Evolutionary conservation across 2,888 invertebrate genomes (phyloP), one percentile per base, ranked within the genome.

Genomic region (Formica aserva): DNA sequence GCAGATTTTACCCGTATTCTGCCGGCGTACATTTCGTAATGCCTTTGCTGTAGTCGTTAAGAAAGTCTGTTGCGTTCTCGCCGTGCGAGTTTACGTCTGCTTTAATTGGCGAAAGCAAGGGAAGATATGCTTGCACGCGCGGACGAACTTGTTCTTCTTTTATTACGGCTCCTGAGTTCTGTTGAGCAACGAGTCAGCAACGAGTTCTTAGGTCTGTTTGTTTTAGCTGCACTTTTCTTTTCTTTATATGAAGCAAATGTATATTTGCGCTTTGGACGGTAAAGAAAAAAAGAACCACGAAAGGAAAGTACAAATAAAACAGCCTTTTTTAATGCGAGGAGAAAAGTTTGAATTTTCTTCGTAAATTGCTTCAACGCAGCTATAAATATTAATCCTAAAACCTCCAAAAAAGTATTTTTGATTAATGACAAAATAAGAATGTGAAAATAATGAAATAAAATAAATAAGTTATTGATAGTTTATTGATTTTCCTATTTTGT

Each of bases 151-250:
- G 11, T 32, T 65, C 32, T 15, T 45, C 38, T 75, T 65, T 75
- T 18, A 38, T 22, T 48, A 18, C 38, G 38, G 26, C 29, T n/a
- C 41, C 41, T 29, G 13, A 18, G n/a, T 29, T 74, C 29, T n/a
- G 57, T 74, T 29, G 62, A 72, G 18, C 38, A 13, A 52, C 60
- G 38, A 62, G 62, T 29, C 41, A 74, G 62, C 41, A 62, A 29
- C 29, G 11, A 62, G 74, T 74, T 41, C 41, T 74, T 74, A 62
- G 62, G 29, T 74, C 62, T 26, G 38, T 74, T 62, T 35, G 29
- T 62, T 62, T 62, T 41, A 41, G 63, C 62, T 74, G 38, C 38
- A 38, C 38, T 74, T 41, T 74, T 38, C 38, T 38, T 60, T 60
- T 38, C 22, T 63, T 29, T 22, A 45, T 41, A 32, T 6, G 22